Evolutionary conservation across 2,113 vertebrate genomes (phyloP), one percentile per base, ranked within the genome.

Genomic region (Centropristis striata): DNA sequence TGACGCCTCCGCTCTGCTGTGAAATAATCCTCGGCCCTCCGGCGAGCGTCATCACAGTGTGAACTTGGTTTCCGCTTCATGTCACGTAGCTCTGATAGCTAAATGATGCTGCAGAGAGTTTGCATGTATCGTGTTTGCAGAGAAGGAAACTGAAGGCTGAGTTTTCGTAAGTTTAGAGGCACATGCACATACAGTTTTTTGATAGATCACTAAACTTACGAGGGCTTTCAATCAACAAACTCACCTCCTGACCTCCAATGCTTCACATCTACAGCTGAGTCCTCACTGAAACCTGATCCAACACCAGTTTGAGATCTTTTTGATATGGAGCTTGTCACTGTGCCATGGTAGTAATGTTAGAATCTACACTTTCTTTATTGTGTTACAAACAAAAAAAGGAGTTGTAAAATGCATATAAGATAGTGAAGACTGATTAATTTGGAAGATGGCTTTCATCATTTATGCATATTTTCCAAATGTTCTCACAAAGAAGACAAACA

Each of bases 1-100:
- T 90, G 91, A 94, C 86, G 89, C 88, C 92, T 86, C 71, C 1
- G 50, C 77, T 86, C 74, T 58, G 54, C 81, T 86, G 90, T 91
- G 90, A 87, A 91, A 87, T 88, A 85, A 88, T 89, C 83, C 80
- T 67, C 39, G 1, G 73, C 68, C 54, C 72, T 68, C 36, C 64
- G 12, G 66, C 23, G 11, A 81, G 71, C 77, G 10, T 75, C 84
- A 37, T 64, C 55, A 15, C 54, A 21, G 37, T 5, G 75, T 76
- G 77, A 85, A 60, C 65, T 50, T 12, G 1, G 44, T 81, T 85
- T 81, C 86, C 51, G 21, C 60, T 71, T 47, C 5, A 13, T 39
- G 83, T 58, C 51, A 61, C 0, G 20, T n/a, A 5, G 71, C 65
- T 49, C 16, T n/a, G 65, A 61, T 8, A 0, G 16, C 53, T 85